Base-by-base conservation (phyloP, 2,888 invertebrate species). In the Protophormia terraenovae region DNA sequence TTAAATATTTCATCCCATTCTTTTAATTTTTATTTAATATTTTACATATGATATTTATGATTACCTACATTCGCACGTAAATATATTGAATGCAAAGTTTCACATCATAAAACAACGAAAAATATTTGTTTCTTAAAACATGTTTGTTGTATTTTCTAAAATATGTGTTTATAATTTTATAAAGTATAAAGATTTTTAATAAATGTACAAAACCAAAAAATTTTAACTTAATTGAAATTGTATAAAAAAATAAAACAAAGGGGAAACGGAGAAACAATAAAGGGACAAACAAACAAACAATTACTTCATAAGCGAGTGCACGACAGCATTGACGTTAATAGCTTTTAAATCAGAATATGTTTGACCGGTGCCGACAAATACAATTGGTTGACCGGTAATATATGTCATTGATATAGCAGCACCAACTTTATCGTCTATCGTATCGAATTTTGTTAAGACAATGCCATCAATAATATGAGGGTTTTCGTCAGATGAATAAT, bases 391-490 rank as follows among this genome's bases (percentile, higher is more conserved):
- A 0, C 99, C 99, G 0, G 99, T 99, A 86, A 99, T 98, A 93
- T 99, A 99, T 0, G 99, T 99, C 99, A 99, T 99, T 16, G 99
- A 99, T 89, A 99, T 98, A 19, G 99, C 99, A 53, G 99, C 99
- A 10, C 99, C 99, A 27, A 99, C 97, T 84, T 99, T 99, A 93
- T 99, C 99, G 92, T 99, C 99, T 89, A 99, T 99, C 0, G 99
- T 99, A 93, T 99, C 99, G 93, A 99, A 99, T 93, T 99, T 99
- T 7, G 99, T 99, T 62, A 99, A 94, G 12, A 99, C 98, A 89
- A 99, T 99, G 67, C 99, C 99, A 93, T 99, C 99, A 88, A 99
- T 99, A 58, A 98, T 95, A 90, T 98, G 98, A 0, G 98, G 98
- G 92, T 95, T 95, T 77, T 93, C 93, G 0, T 95, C 94, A 0